A percentile compares a stretch with the other conserved stretches of the same genome.
Conservation (phyloP, 2,113 vertebrate genomes). For the Cynocephalus volans region DNA sequence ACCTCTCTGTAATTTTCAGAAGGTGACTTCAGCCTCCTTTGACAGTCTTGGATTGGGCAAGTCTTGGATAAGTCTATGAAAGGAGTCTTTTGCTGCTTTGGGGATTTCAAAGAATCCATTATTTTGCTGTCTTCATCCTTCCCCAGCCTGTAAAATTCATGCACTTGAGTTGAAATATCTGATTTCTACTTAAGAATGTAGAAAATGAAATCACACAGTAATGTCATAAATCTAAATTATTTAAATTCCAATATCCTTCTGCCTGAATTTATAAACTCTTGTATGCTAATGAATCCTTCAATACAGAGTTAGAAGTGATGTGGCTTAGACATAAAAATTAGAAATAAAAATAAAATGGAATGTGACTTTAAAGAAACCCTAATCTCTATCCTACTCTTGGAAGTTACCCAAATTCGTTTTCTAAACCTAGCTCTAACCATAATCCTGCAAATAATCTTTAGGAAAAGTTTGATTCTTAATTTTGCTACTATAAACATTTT, state of each 20-base stretch:
- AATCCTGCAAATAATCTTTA: neutral
- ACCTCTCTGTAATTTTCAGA: neutral
- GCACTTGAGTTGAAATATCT: conserved; percentile 43
- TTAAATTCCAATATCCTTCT: conserved; percentile 58
- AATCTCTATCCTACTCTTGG: neutral
- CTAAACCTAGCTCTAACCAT: neutral
- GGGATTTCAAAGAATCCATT: neutral
- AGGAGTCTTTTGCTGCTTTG: neutral
- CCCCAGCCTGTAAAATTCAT: neutral
- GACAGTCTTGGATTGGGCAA: neutral
- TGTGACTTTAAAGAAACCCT: neutral
- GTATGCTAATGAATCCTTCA: neutral
- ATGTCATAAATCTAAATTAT: conserved; percentile 55
- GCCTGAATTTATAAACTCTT: conserved; percentile 6
- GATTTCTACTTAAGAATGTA: conserved; percentile 42
- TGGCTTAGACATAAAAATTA: conserved; percentile 18
- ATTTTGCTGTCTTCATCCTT: neutral
- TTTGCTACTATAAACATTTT: neutral
- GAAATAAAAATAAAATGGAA: neutral
- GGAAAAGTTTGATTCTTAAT: neutral
- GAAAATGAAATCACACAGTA: conserved; percentile 29
- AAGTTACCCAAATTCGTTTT: neutral
- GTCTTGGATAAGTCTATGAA: neutral
- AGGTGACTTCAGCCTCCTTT: neutral
- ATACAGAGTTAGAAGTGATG: conserved; percentile 21